Base-by-base conservation (phyloP, 92 coral and sea anemone species). In the Heteractis magnifica region DNA sequence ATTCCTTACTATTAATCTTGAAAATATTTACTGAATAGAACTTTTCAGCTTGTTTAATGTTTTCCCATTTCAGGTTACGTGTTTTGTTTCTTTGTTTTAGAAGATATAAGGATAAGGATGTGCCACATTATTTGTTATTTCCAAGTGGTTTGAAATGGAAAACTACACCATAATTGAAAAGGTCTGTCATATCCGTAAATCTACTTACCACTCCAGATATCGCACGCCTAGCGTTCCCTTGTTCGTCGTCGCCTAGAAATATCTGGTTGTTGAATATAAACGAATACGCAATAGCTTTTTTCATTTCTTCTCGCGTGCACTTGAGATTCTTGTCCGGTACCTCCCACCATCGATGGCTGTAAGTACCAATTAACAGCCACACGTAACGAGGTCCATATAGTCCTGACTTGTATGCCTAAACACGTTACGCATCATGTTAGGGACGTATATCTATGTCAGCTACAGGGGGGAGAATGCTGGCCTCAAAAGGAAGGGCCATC, bases 331-430 rank as follows among this genome's bases (percentile, higher is more conserved):
- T 75, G 79, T 95, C 97, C 14, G 87, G 85, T 21, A 88, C 93
- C 11, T 90, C 84, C 98, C 98, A 95, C 98, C 98, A 95, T 72
- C 83, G 81, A 26, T 91, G 87, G 58, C 91, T 85, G 81, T 92
- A 95, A 1, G 97, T 93, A 5, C 95, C 98, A 19, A 95, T 88
- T 81, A 94, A 72, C 13, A 95, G 86, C 98, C 98, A 95, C 71
- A 95, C 98, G 62, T 86, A 89, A 8, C 92, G 93, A 5, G 93
- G 82, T 23, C 98, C 94, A 79, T 83, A 91, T 80, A 95, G 80
- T 53, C 97, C 93, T 55, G 95, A 77, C 79, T 83, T 87, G 91
- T 89, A 95, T 19, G 98, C 98, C 98, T 95, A 21, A 18, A 19
- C 26, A 65, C 10, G 23, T 68, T 4, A 68, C 73, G 13, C 13